A percentile compares a stretch with the other conserved stretches of the same genome.
Evolutionary conservation across 2,888 invertebrate genomes (phyloP).

Genomic region (Spodoptera exigua): DNA sequence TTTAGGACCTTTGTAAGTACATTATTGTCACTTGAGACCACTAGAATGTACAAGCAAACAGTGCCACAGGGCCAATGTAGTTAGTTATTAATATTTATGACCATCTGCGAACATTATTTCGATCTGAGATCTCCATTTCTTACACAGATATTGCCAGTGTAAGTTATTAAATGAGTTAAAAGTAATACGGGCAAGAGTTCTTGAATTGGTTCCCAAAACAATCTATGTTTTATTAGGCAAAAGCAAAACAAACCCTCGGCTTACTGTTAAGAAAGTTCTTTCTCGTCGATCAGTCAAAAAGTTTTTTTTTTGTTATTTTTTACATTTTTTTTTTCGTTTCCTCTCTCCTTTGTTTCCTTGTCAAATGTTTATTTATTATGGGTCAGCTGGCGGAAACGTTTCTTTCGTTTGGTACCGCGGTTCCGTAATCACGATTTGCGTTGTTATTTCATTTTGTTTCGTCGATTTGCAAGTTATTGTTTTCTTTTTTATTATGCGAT

Average conservation of each 20-base stretch:
- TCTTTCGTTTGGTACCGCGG: conserved; percentile 31
- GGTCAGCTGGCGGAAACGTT: conserved; percentile 56
- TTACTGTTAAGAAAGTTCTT: conserved; percentile 64
- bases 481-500: conserved; percentile 26
- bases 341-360: conserved; percentile 60
- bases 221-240: conserved; percentile 51
- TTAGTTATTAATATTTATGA: conserved; percentile 64
- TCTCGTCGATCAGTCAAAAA: conserved; percentile 74
- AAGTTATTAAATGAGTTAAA: conserved; percentile 65
- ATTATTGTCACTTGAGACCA: conserved; percentile 48
- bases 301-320: conserved; percentile 64
- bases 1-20: conserved; percentile 22
- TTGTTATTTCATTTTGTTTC: conserved; percentile 31
- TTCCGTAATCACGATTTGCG: conserved; percentile 40
- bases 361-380: conserved; percentile 70
- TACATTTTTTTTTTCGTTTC: conserved; percentile 62
- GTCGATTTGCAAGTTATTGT: conserved; percentile 43
- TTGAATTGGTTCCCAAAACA: conserved; percentile 62
- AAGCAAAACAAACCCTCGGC: conserved; percentile 43
- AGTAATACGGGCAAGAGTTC: conserved; percentile 59
- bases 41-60: conserved; percentile 45
- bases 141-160: conserved; percentile 60
- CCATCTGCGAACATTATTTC: conserved; percentile 61
- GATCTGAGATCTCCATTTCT: conserved; percentile 56
- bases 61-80: conserved; percentile 27